Base-by-base conservation (phyloP, 2,113 vertebrate species). In the Castor canadensis region DNA sequence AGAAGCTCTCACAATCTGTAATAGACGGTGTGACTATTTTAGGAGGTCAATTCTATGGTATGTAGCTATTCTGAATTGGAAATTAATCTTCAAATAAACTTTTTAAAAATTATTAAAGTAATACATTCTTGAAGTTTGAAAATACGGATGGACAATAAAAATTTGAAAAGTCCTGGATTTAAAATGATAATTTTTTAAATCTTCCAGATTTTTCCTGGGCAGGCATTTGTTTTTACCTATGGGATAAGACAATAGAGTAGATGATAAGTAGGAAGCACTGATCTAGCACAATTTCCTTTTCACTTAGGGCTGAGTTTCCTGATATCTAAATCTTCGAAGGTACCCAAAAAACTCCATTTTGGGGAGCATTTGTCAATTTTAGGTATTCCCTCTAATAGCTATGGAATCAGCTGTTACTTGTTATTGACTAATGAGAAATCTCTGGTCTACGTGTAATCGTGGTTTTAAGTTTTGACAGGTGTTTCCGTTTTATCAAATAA, bases 11-110 rank as follows among this genome's bases (percentile, higher is more conserved):
- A 9, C 98, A 98, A 77, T 98, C 99, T 38, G 99, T 99, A 3
- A 83, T 99, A 95, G 99, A 99, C 79, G 99, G 99, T 4, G 96
- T 99, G 28, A 98, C 98, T 12, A 98, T 98, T 90, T 98, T 99
- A 22, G 98, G 98, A 91, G 99, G 99, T 93, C 98, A 98, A 54
- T 98, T 98, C 97, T 98, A 99, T 45, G 99, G 99, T 99, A 97
- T 9, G 97, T 98, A 95, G 22, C 72, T 40, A 28, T 94, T 79
- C 20, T 49, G 32, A 16, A 40, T 94, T 86, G 9, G 89, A 87
- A 89, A 43, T 89, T 86, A 92, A 66, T 71, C 38, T 87, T 82
- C 20, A 20, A 80, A 92, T 43, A 82, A 93, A 76, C 1, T 20
- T 58, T 24, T 89, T 73, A 15, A 15, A 73, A 80, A 40, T 62